These are phyloP conservation scores for Aspidiotus destructor DNA, from an alignment of 2,888 invertebrate species.

Conservation along the genomic window DNA sequence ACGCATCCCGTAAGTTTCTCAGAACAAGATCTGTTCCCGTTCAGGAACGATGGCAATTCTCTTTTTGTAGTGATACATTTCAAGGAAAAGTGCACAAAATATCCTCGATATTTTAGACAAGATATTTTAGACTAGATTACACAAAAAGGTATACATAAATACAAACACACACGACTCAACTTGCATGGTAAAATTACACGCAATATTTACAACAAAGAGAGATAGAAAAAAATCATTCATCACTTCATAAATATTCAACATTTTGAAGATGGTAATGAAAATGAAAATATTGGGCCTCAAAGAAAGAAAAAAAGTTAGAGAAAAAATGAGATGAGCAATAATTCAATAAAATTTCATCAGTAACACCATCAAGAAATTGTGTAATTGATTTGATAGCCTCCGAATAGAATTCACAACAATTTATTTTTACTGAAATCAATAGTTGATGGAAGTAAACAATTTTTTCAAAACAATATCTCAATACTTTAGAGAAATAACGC, in stretches of 20 bases:
- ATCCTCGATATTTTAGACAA: slow-evolving; percentile 29
- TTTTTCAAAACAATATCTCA: too few relatives aligned
- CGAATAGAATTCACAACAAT: too few relatives aligned
- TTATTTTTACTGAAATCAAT: too few relatives aligned
- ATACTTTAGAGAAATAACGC: too few relatives aligned
- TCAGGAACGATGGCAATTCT: too few relatives aligned
- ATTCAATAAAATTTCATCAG: too few relatives aligned
- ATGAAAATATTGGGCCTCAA: not conserved
- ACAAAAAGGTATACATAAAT: slow-evolving; percentile 29
- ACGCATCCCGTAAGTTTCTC: too few relatives aligned
- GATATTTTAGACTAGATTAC: slow-evolving; percentile 33
- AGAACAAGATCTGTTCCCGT: too few relatives aligned
- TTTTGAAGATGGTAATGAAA: not conserved
- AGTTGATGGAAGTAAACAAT: too few relatives aligned
- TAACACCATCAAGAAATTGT: too few relatives aligned
- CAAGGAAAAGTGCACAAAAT: not conserved
- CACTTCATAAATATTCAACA: not conserved
- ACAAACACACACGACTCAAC: slow-evolving; percentile 20
- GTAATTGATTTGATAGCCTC: too few relatives aligned
- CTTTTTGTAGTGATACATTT: not conserved
- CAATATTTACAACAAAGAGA: slow-evolving; percentile 9
- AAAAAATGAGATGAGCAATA: not conserved
- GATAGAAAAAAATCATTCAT: not conserved
- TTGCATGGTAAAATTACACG: slow-evolving; percentile 5
- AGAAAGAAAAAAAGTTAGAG: not conserved